Evolutionary conservation across 1,140 invertebrate genomes (phyloP).

Genomic region (Hermetia illucens): DNA sequence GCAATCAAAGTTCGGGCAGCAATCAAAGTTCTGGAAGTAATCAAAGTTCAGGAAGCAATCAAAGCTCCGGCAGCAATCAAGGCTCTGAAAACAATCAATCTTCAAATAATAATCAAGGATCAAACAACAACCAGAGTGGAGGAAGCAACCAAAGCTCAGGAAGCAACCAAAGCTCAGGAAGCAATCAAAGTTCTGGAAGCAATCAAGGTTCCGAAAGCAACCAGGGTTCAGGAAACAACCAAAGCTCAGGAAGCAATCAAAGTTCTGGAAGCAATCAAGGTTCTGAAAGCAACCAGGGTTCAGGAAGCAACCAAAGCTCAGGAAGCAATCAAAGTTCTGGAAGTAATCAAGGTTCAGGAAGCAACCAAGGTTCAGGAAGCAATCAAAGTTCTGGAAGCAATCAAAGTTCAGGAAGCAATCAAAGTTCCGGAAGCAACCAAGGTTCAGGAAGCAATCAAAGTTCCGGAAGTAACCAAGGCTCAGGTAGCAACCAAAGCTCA

Average conservation of each 20-base stretch:
- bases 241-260: conserved; percentile 2
- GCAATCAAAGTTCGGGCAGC: background rate
- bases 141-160: too few relatives aligned
- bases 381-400: background rate
- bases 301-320: conserved; percentile 5
- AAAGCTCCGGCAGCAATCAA: conserved; percentile 7
- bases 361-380: conserved; percentile 4
- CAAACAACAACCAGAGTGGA: too few relatives aligned
- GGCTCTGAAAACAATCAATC: conserved; percentile 9
- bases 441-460: background rate
- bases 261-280: conserved; percentile 2
- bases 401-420: conserved; percentile 2
- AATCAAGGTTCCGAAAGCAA: conserved; percentile 9
- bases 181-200: conserved; percentile 4
- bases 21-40: background rate
- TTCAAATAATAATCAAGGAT: conserved; percentile 10
- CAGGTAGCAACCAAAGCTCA: conserved; percentile 4
- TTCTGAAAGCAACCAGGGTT: background rate
- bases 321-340: conserved; percentile 3
- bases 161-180: conserved; percentile 7
- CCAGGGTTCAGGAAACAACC: conserved; percentile 8
- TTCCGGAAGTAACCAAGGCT: conserved; percentile 4
- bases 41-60: conserved; percentile 8
- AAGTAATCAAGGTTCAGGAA: conserved; percentile 1
- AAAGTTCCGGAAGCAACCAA: conserved; percentile 1